These are phyloP conservation scores for Alviniconcha strummeri DNA, from an alignment of 2,888 invertebrate genomes.

Conservation along the genomic window DNA sequence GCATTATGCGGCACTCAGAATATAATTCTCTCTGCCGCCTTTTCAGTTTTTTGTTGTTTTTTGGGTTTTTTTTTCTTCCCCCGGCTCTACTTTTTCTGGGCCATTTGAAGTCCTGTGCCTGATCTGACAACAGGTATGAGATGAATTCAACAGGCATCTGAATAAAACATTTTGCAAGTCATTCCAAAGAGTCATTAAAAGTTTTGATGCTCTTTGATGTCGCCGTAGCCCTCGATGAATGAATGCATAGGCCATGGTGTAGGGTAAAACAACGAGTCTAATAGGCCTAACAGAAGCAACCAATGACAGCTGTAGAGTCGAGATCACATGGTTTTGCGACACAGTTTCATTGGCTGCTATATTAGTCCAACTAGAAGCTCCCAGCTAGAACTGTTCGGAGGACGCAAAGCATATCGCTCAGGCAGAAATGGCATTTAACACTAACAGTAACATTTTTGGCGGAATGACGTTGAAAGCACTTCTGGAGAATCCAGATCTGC, in stretches of 20 bases:
- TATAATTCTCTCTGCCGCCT: too few species aligned
- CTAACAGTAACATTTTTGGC: slow-evolving; percentile 24
- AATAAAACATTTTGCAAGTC: too few species aligned
- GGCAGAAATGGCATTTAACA: slow-evolving; percentile 19
- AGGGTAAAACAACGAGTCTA: neutral
- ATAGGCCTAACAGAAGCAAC: neutral
- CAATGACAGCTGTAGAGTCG: neutral
- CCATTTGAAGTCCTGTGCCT: too few species aligned
- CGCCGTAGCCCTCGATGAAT: neutral
- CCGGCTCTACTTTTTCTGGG: neutral
- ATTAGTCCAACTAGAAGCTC: slow-evolving; percentile 3
- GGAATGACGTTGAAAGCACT: slow-evolving; percentile 62
- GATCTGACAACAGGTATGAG: too few species aligned
- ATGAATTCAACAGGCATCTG: too few species aligned
- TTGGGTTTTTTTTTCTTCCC: too few species aligned
- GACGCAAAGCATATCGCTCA: too few species aligned
- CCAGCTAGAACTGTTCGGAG: neutral
- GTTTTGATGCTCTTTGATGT: neutral
- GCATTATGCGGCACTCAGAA: too few species aligned
- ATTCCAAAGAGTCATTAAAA: too few species aligned
- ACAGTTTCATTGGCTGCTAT: neutral
- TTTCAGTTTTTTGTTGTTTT: too few species aligned
- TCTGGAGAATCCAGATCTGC: slow-evolving; percentile 60
- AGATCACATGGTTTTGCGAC: neutral
- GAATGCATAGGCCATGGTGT: neutral